Evolutionary conservation across 1,140 invertebrate species (phyloP), one percentile per base, ranked within the genome.

Genomic region (Cardiocondyla obscurior): DNA sequence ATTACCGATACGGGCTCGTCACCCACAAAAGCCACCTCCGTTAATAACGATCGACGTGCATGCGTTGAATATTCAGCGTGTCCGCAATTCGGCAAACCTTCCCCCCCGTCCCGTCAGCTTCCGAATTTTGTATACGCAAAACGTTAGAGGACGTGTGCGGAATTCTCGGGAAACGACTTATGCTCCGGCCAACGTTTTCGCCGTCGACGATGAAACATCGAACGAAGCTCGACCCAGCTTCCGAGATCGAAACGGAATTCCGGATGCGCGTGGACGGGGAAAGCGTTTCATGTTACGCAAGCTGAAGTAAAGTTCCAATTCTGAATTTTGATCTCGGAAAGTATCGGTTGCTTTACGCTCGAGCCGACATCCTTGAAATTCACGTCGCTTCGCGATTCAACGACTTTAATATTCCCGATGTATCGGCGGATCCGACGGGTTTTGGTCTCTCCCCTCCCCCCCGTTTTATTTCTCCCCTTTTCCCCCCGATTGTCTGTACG

Each of bases 1-100:
- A 79, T 79, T 53, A 53, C 62, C 46, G 46, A 69, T 79, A 42
- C 69, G 22, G n/a, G 62, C 36, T 22, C 39, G 58, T 14, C 44
- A 64, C 16, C 74, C 44, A 16, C 33, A 14, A 74, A 60, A 39
- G 22, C 12, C 33, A 25, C 55, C 22, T n/a, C 5, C 19, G 69
- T 73, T 67, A 79, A 69, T 79, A 67, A 69, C 25, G 25, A n/a
- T 53, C 46, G 25, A 49, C 36, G 30, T 49, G 33, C 16, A 53
- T 67, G 46, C 62, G 33, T 46, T 46, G 22, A 62, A 67, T 79
- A 67, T 77, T 67, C 42, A 42, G 22, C 16, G 6, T 22, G 60
- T 77, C 12, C 16, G n/a, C 30, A 53, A 39, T 67, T 51, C 22
- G 30, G 62, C 19, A n/a, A 51, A 64, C n/a, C 28, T 76, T 44